A percentile compares a stretch with the other conserved stretches of the same genome.
These are phyloP conservation scores for Cebidichthys violaceus DNA, from an alignment of 2,113 vertebrate genomes.

Conservation along the genomic window DNA sequence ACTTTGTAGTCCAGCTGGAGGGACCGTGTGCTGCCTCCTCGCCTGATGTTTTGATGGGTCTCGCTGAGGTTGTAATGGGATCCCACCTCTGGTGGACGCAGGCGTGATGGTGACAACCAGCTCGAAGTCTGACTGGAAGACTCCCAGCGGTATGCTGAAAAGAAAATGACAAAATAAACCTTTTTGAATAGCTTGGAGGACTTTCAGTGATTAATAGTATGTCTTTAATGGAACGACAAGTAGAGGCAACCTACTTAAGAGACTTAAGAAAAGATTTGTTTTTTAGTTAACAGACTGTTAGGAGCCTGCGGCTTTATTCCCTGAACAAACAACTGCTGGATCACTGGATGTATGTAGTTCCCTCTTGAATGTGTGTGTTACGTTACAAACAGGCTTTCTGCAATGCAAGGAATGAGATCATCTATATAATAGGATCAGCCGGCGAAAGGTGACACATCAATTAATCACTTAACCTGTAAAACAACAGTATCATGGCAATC, in stretches of 20 bases:
- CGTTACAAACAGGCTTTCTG: conserved; percentile 10
- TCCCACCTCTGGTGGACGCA: conserved; percentile 74
- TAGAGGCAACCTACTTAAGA: conserved; percentile 17
- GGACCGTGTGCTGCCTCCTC: conserved; percentile 76
- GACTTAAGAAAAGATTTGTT: conserved; percentile 30
- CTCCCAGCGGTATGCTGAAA: conserved; percentile 92
- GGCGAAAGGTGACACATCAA: conserved; percentile 32
- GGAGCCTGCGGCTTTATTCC: conserved; percentile 32
- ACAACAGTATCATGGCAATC: conserved; percentile 30
- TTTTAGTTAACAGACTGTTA: conserved; percentile 28
- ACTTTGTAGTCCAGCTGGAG: conserved; percentile 78
- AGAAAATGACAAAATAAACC: conserved; percentile 29
- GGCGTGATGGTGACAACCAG: conserved; percentile 89
- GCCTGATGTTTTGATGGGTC: conserved; percentile 60
- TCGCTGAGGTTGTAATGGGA: conserved; percentile 63
- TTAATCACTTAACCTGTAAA: conserved; percentile 41
- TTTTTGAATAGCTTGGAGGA: conserved; percentile 1
- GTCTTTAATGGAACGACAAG: conserved; percentile 18
- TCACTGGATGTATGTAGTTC: conserved; percentile 13
- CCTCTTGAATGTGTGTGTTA: conserved; percentile 18
- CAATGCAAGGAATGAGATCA: conserved; percentile 46
- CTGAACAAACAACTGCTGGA: conserved; percentile 46
- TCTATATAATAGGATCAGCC: conserved; percentile 45
- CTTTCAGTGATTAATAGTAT: conserved; percentile 2
- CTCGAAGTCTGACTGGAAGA: conserved; percentile 91